A percentile compares a stretch with the other conserved stretches of the same genome.
These are phyloP conservation scores for Onychostruthus taczanowskii DNA, from an alignment of 2,113 vertebrate genomes.

Conservation along the genomic window DNA sequence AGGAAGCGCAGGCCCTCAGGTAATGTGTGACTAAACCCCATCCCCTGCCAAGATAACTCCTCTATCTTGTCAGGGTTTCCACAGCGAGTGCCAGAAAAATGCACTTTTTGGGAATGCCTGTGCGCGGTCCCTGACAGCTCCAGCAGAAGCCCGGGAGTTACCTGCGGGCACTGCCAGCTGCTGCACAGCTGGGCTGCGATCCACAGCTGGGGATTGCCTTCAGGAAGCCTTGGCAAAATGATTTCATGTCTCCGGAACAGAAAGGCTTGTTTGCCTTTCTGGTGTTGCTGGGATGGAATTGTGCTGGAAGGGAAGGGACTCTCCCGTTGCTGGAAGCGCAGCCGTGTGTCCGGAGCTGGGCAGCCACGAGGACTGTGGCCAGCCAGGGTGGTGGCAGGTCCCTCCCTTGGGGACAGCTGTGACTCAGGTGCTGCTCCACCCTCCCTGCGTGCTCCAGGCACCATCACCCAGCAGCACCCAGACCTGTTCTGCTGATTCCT, in stretches of 20 bases:
- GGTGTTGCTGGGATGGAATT: fast-evolving
- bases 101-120: neutral
- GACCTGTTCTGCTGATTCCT: neutral
- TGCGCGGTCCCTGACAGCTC: neutral
- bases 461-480: neutral
- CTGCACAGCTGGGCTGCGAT: neutral
- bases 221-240: fast-evolving
- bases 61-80: slow-evolving; percentile 45
- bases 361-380: fast-evolving
- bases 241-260: neutral
- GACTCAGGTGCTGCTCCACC: neutral
- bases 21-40: neutral
- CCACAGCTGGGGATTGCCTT: neutral
- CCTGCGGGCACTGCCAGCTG: neutral
- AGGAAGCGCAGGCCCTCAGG: neutral
- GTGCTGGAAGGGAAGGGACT: neutral
- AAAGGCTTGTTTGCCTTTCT: neutral
- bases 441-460: neutral
- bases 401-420: neutral
- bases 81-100: neutral
- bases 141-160: fast-evolving
- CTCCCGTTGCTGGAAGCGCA: neutral
- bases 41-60: neutral
- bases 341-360: neutral
- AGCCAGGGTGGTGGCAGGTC: neutral